phyloP scores from a whole-genome alignment of 2,113 vertebrate genomes.

The Morone saxatilis region DNA sequence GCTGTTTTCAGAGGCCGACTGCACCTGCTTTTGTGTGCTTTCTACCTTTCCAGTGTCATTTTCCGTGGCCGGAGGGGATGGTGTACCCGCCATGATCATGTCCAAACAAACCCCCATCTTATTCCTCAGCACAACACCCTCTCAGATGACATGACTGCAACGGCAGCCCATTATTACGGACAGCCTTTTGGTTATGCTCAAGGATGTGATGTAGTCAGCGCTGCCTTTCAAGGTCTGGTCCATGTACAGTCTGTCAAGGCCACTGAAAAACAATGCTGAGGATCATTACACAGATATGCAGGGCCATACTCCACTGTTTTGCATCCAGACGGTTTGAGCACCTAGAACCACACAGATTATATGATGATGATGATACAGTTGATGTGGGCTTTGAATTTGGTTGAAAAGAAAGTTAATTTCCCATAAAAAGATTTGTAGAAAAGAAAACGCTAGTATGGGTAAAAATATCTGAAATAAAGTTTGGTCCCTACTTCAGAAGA shows the following conservation, averaged over 20 bases:
- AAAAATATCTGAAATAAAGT: slow-evolving; percentile 72
- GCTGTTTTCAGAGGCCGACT: slow-evolving; percentile 8
- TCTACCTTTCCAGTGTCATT: slow-evolving; percentile 66
- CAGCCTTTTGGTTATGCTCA: slow-evolving; percentile 69
- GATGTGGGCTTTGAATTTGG: slow-evolving; percentile 44
- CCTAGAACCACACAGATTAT: slow-evolving; percentile 18
- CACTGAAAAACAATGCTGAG: slow-evolving; percentile 69
- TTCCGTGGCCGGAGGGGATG: slow-evolving; percentile 68
- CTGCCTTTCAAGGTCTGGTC: slow-evolving; percentile 76
- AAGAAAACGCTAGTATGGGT: slow-evolving; percentile 63
- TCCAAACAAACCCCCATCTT: slow-evolving; percentile 77
- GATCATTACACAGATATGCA: slow-evolving; percentile 60
- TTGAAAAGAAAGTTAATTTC: slow-evolving; percentile 52
- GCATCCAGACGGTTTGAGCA: slow-evolving; percentile 19
- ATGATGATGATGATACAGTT: slow-evolving; percentile 24
- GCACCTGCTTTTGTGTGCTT: slow-evolving; percentile 59
- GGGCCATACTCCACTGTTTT: slow-evolving; percentile 44
- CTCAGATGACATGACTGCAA: slow-evolving; percentile 76
- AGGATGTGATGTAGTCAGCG: slow-evolving; percentile 77
- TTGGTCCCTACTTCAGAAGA: slow-evolving; percentile 69
- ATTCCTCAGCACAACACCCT: slow-evolving; percentile 57
- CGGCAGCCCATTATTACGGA: slow-evolving; percentile 74
- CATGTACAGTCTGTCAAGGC: slow-evolving; percentile 71
- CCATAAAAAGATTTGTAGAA: slow-evolving; percentile 59
- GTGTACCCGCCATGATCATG: slow-evolving; percentile 65